Conservation (phyloP, 2,888 invertebrate genomes). For the Drosophila maculinotata region DNA sequence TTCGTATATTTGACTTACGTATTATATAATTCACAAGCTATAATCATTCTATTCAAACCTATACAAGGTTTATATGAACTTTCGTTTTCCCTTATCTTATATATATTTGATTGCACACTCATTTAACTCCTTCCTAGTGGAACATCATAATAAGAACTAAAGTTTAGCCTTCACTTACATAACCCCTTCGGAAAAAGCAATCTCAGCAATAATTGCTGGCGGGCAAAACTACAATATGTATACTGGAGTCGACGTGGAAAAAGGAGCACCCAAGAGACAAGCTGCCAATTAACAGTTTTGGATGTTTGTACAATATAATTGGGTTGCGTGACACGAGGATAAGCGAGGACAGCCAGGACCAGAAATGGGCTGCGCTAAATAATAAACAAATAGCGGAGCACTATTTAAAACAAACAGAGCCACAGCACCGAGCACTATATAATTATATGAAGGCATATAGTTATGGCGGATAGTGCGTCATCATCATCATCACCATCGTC, state of each 20-base stretch:
- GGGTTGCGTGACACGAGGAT: conserved; percentile 71
- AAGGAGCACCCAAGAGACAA: conserved; percentile 55
- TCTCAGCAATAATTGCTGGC: conserved; percentile 50
- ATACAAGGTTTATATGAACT: background rate
- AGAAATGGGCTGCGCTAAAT: conserved; percentile 54
- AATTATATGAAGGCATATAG: conserved; percentile 59
- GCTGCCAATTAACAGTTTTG: conserved; percentile 82
- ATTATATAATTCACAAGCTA: too few relatives aligned
- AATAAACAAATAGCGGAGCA: conserved; percentile 67
- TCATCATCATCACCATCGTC: conserved; percentile 46
- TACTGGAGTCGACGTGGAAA: conserved; percentile 4
- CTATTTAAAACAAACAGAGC: conserved; percentile 59
- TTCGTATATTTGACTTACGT: too few relatives aligned
- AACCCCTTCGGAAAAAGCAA: conserved; percentile 58
- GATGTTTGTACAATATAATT: conserved; percentile 77
- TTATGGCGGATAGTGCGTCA: conserved; percentile 69
- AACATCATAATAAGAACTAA: background rate
- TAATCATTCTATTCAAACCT: too few relatives aligned
- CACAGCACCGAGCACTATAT: conserved; percentile 51
- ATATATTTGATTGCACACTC: background rate
- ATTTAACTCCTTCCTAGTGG: background rate
- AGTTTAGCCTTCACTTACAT: conserved; percentile 5
- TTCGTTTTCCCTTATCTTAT: background rate
- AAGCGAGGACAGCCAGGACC: conserved; percentile 21
- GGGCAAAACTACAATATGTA: conserved; percentile 58